Evolutionary conservation across 2,113 vertebrate species (phyloP).

Genomic region (Sula dactylatra): DNA sequence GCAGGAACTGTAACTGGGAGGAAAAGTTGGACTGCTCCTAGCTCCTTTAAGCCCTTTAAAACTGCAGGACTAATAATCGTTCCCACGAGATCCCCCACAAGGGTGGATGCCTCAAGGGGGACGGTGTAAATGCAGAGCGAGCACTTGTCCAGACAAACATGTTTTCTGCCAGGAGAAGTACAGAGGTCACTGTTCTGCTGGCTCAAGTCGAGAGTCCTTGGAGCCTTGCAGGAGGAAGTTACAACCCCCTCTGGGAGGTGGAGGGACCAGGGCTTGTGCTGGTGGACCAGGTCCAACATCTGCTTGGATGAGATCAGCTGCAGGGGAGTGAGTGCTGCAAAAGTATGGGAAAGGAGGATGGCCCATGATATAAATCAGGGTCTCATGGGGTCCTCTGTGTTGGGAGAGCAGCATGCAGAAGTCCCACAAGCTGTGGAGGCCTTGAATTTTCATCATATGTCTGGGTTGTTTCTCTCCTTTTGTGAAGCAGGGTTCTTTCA

Average conservation of each 20-base stretch:
- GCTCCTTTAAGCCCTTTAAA: background rate
- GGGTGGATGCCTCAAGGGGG: too few species aligned
- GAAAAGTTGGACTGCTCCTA: background rate
- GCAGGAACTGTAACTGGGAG: background rate
- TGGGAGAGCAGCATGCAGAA: background rate
- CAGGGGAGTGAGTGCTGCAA: background rate
- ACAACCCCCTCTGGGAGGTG: background rate
- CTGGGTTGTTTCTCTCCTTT: background rate
- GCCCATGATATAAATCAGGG: background rate
- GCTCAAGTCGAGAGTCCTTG: background rate
- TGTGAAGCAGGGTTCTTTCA: background rate
- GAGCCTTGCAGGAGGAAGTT: background rate
- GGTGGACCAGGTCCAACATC: background rate
- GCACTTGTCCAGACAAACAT: background rate
- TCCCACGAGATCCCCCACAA: background rate
- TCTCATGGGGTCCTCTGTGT: accelerated
- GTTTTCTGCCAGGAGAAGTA: background rate
- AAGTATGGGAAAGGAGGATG: background rate
- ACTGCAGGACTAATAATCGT: background rate
- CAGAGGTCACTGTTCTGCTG: background rate
- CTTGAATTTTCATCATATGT: background rate
- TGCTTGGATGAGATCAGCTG: background rate
- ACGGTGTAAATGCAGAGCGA: background rate
- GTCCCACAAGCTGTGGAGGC: background rate
- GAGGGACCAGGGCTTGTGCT: background rate